Conservation (phyloP, 2,113 vertebrate genomes). For the Craseonycteris thonglongyai region DNA sequence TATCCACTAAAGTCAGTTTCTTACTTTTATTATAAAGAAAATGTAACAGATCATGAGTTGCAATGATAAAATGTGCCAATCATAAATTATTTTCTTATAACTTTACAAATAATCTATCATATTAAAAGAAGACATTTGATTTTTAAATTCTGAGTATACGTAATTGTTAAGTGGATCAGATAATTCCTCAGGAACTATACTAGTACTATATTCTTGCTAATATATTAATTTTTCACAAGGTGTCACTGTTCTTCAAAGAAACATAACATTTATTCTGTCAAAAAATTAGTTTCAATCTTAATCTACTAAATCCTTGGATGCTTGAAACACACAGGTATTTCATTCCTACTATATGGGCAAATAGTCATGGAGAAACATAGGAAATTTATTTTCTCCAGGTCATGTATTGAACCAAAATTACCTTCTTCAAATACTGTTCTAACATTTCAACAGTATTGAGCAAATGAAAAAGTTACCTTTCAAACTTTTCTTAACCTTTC, state of each 20-base stretch:
- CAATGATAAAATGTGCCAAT: background rate
- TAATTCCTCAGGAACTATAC: background rate
- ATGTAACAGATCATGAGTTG: background rate
- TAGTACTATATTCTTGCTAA: constrained; percentile 14
- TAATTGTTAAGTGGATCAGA: background rate
- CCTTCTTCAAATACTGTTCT: background rate
- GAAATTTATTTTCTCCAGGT: background rate
- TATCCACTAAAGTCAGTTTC: background rate
- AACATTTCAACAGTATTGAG: background rate
- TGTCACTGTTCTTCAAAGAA: constrained; percentile 67
- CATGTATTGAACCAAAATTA: background rate
- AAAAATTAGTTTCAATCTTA: background rate
- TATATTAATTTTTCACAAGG: constrained; percentile 56
- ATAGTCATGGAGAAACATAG: background rate
- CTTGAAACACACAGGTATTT: background rate
- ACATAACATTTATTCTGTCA: background rate
- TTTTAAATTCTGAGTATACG: constrained; percentile 18
- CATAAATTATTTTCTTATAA: constrained; percentile 3
- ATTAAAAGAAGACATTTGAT: background rate
- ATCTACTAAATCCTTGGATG: background rate
- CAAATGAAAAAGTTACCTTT: background rate
- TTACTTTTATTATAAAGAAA: constrained; percentile 33
- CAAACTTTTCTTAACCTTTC: background rate
- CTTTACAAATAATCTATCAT: background rate
- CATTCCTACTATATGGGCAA: background rate